A percentile compares a stretch with the other conserved stretches of the same genome.
These are phyloP conservation scores for Sebastes goodei DNA, from an alignment of 2,797 vertebrate species.

Conservation along the genomic window DNA sequence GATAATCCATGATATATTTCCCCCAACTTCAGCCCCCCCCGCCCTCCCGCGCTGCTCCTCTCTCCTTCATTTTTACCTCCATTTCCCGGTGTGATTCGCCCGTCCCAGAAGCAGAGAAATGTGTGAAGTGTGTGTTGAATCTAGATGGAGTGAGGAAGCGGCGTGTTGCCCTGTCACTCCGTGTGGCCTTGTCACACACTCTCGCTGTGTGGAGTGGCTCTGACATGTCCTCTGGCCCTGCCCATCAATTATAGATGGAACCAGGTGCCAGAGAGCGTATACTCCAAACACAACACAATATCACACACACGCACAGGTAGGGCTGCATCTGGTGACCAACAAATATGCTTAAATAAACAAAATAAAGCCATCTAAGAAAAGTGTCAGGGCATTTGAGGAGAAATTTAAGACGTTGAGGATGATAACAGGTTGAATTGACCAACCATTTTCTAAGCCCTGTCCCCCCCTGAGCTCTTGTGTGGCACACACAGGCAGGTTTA, in stretches of 20 bases:
- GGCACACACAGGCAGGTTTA: not conserved
- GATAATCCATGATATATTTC: constrained; percentile 12
- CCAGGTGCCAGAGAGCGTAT: constrained; percentile 42
- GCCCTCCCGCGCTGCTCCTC: not conserved
- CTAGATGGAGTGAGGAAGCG: constrained; percentile 46
- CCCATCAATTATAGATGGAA: constrained; percentile 76
- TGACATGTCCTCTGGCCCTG: constrained; percentile 68
- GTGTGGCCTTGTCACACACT: constrained; percentile 69
- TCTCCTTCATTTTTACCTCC: constrained; percentile 11
- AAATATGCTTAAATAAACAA: constrained; percentile 28
- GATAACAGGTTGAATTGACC: not conserved
- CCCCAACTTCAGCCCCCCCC: not conserved
- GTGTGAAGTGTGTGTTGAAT: constrained; percentile 57
- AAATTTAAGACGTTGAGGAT: not conserved
- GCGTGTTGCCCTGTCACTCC: constrained; percentile 55
- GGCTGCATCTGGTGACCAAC: not conserved
- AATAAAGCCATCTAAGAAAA: not conserved
- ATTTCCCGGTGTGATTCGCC: constrained; percentile 7
- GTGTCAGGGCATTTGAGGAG: not conserved
- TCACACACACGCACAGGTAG: not conserved
- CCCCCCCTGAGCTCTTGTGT: not conserved
- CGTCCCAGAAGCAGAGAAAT: constrained; percentile 22
- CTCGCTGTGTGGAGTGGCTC: constrained; percentile 45
- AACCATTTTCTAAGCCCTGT: not conserved
- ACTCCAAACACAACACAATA: constrained; percentile 27